These are phyloP conservation scores for Alloscopus bannaensis DNA, from an alignment of 2,888 invertebrate species.

Conservation along the genomic window DNA sequence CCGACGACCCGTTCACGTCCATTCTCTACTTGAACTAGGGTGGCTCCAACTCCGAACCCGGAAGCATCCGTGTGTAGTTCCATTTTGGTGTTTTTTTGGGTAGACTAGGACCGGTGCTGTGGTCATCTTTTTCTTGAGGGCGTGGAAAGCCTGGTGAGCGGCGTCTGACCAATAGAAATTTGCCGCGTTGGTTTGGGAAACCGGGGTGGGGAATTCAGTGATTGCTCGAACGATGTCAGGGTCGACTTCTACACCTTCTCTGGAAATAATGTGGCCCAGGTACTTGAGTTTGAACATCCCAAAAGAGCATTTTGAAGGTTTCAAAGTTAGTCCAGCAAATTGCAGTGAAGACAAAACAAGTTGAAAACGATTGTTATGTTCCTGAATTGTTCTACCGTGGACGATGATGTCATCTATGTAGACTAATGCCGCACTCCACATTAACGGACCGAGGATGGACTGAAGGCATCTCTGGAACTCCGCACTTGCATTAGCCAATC, in stretches of 20 bases:
- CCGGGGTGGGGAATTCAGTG: constrained; percentile 57
- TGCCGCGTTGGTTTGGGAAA: constrained; percentile 28
- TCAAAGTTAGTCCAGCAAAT: background rate
- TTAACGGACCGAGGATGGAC: background rate
- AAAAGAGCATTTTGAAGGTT: constrained; percentile 64
- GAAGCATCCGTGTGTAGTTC: constrained; percentile 50
- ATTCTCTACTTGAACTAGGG: constrained; percentile 24
- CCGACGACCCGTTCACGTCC: constrained; percentile 39
- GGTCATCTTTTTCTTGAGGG: constrained; percentile 27
- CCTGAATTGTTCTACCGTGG: background rate
- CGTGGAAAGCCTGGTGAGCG: constrained; percentile 56
- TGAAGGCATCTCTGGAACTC: background rate
- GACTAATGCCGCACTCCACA: background rate
- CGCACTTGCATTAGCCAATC: background rate
- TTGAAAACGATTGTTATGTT: constrained; percentile 64
- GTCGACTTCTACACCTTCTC: constrained; percentile 59
- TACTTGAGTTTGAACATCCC: constrained; percentile 72
- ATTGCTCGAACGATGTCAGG: constrained; percentile 62
- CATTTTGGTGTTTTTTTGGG: constrained; percentile 5
- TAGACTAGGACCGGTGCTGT: constrained; percentile 44
- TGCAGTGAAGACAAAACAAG: constrained; percentile 50
- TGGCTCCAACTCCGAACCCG: constrained; percentile 32
- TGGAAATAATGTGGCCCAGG: constrained; percentile 74
- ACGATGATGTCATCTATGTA: constrained; percentile 37
- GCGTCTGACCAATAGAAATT: background rate